These are phyloP conservation scores for Gonatopus flavifemur DNA, from an alignment of 1,140 invertebrate species.

Conservation along the genomic window DNA sequence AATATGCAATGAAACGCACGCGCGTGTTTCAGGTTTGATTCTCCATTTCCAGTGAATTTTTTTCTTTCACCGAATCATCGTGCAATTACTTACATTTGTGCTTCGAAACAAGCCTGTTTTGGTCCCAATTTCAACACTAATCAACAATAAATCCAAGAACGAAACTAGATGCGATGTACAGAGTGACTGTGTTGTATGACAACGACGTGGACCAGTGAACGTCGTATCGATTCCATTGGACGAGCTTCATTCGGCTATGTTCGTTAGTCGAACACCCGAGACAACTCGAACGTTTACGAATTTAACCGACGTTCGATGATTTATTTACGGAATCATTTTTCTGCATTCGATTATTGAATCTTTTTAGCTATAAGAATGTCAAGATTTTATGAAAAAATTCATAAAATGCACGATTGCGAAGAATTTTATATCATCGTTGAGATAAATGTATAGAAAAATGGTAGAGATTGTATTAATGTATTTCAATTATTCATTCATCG, in stretches of 20 bases:
- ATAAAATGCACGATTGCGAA: not conserved
- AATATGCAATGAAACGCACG: constrained; percentile 36
- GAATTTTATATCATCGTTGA: not conserved
- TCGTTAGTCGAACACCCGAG: constrained; percentile 29
- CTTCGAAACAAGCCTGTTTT: constrained; percentile 31
- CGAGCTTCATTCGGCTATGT: constrained; percentile 22
- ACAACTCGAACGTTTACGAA: constrained; percentile 13
- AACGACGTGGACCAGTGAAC: constrained; percentile 47
- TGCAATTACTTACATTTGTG: constrained; percentile 44
- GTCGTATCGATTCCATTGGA: constrained; percentile 51
- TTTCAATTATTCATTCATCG: too few relatives aligned
- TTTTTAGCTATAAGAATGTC: not conserved
- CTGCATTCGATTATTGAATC: not conserved
- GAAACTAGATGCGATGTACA: constrained; percentile 35
- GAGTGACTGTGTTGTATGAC: constrained; percentile 45
- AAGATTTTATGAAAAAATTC: not conserved
- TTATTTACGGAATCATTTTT: not conserved
- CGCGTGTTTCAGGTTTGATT: constrained; percentile 26
- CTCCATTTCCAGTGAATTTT: too few relatives aligned
- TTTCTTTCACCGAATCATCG: too few relatives aligned
- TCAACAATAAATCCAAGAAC: constrained; percentile 34
- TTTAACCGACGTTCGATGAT: constrained; percentile 5
- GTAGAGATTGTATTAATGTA: not conserved
- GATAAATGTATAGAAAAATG: not conserved
- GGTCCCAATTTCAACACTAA: constrained; percentile 38